Base-by-base conservation (phyloP, 2,888 invertebrate genomes). In the Diplolepis rosae region DNA sequence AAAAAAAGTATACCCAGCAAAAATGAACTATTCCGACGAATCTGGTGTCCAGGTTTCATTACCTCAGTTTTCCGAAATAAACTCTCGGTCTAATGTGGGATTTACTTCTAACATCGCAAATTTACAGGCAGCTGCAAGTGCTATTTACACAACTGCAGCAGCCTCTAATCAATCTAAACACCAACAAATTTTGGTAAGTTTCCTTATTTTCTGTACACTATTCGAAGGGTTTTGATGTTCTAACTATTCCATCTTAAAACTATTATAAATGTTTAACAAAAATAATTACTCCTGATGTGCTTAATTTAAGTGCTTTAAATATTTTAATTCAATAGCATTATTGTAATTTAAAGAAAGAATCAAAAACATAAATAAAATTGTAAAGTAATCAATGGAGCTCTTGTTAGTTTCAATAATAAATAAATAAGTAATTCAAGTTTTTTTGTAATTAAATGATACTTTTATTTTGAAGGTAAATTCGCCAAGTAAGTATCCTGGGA, bases 61-160 rank as follows among this genome's bases (percentile, higher is more conserved):
- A 52, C 88, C 88, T 11, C 88, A 87, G 68, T 88, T 88, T 69
- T 85, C 87, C 2, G 88, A 88, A 39, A 74, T 88, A 72, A 83
- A 85, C 15, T 74, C 84, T 9, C 81, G 83, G 35, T 69, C 84
- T 7, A 83, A 77, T 73, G 72, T 82, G 18, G 80, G 82, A 73
- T 83, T 82, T 50, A 77, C 82, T 27, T 76, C 79, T 1, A 79
- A 67, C 71, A 79, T 68, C 61, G 30, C 70, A 54, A 82, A 83
- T n/a, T 71, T 83, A 70, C 85, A 84, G 48, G 75, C 69, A 35
- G 72, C 77, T 6, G 85, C 84, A 54, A 82, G 74, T 76, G 73
- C 78, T 50, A 79, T 86, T 80, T 87, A 86, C 71, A 87, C 85
- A 3, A 83, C 83, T 54, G 81, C 84, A 11, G 76, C 81, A 15